Base-by-base conservation (phyloP, 2,888 invertebrate species). In the Zygothrica quintamaculata region DNA sequence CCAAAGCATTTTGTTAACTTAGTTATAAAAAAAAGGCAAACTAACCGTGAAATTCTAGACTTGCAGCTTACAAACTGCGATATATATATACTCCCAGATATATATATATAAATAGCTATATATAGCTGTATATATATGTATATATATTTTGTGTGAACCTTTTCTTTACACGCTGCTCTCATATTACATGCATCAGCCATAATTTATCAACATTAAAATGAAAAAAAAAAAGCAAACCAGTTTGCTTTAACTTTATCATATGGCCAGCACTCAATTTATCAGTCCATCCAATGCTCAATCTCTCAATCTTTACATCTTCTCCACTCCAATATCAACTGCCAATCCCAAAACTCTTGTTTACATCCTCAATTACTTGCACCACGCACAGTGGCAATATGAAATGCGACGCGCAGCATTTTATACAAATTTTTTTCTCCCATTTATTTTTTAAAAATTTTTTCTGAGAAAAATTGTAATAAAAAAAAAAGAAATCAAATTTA, bases 121-220 rank as follows among this genome's bases (percentile, higher is more conserved):
- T 16, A 55, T 36, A 40, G 33, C n/a, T 29, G 48, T 7, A 25
- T 34, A 16, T 7, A 29, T 18, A 18, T 1, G 31, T 29, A 31
- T 15, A 39, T 22, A 51, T 40, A 26, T 18, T 51, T 47, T 68
- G 36, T n/a, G n/a, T n/a, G 44, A 59, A 29, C 7, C 29, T 9
- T 44, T 25, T 39, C n/a, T 22, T 16, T 40, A 11, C 29, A 52
- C 33, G 18, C 46, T 58, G 26, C 31, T 47, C 72, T 78, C 75
- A 57, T 50, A 74, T 78, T 75, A 79, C 76, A 67, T 50, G 62
- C 37, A 11, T 31, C 26, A 47, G 46, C 60, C 60, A 65, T 76
- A 79, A 85, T 79, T 72, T 78, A 81, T 79, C 79, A 84, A 65
- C 60, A 68, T 77, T 74, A 61, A 71, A 46, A 58, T 43, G 18